Base-by-base conservation (phyloP, 2,888 invertebrate species). In the Psococerastis gibbosa region DNA sequence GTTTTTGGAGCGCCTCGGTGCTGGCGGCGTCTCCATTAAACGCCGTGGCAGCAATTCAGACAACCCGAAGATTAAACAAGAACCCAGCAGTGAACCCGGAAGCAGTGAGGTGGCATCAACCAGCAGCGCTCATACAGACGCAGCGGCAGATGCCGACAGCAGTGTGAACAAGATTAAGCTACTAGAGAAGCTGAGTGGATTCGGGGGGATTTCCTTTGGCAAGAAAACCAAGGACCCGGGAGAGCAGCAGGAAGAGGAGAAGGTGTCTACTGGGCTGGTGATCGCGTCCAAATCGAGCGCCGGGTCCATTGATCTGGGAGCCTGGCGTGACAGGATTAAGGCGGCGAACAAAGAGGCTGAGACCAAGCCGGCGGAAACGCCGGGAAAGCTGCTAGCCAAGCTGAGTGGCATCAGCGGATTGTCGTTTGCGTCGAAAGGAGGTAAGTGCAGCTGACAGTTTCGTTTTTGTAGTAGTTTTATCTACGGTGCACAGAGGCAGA, bases 1-100 rank as follows among this genome's bases (percentile, higher is more conserved):
- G 15, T 9, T 33, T 4, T 11, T 38, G n/a, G 38, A 38, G 38
- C 38, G 38, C 38, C 20, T 38, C 6, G 38, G 38, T 20, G 38
- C 38, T 17, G 27, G 27, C 27, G 22, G 5, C 4, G 22, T 38
- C 4, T 38, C 38, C 6, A 38, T 38, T 20, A 15, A 5, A 4
- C 6, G 38, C 8, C 15, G 20, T 5, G 18, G 18, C 4, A 22
- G 9, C 22, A n/a, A n/a, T n/a, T n/a, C n/a, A n/a, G n/a, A n/a
- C n/a, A 15, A 15, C 5, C 16, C 17, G 3, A 4, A 6, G 33
- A 33, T 9, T 4, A 33, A 33, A 33, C 16, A 6, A 33, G 9
- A 33, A 17, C 31, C 31, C 9, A 31, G 31, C n/a, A n/a, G 31
- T 9, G 15, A 34, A 9, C 6, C 8, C 13, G 35, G 18, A 8